These are phyloP conservation scores for Protobothrops mucrosquamatus DNA, from an alignment of 2,113 vertebrate species.

Conservation along the genomic window DNA sequence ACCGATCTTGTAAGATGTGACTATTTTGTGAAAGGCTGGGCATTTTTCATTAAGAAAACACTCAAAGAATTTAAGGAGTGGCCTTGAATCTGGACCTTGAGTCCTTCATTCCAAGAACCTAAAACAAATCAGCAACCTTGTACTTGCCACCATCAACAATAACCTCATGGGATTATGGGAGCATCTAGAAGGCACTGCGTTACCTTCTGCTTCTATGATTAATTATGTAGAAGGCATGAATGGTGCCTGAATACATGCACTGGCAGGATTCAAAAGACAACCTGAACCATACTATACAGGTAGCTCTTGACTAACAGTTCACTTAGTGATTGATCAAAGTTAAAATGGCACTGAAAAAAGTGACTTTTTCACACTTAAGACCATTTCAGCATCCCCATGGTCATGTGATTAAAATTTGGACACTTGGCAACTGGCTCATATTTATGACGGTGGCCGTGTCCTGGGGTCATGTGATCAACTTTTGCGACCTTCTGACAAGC, in stretches of 20 bases:
- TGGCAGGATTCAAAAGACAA: too few species aligned
- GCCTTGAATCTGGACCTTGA: background rate
- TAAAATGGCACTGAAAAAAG: too few species aligned
- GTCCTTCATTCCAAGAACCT: background rate
- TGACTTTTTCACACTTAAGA: too few species aligned
- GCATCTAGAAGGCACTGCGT: background rate
- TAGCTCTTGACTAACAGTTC: too few species aligned
- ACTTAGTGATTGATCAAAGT: too few species aligned
- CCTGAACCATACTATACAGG: background rate
- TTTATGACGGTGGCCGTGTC: too few species aligned
- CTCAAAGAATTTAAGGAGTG: slow-evolving; percentile 15
- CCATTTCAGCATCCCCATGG: too few species aligned
- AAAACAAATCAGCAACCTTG: background rate
- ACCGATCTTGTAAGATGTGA: background rate
- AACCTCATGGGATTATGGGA: background rate
- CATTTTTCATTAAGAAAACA: background rate
- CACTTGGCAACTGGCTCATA: too few species aligned
- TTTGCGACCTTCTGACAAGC: too few species aligned
- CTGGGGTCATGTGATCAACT: too few species aligned
- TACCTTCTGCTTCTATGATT: background rate
- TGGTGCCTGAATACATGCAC: background rate
- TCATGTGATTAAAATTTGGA: too few species aligned
- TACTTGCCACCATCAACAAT: background rate
- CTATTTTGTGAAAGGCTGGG: background rate
- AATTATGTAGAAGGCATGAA: background rate